These are phyloP conservation scores for Ommatoiulus sabulosus DNA, from an alignment of 2,888 invertebrate species.

Conservation along the genomic window DNA sequence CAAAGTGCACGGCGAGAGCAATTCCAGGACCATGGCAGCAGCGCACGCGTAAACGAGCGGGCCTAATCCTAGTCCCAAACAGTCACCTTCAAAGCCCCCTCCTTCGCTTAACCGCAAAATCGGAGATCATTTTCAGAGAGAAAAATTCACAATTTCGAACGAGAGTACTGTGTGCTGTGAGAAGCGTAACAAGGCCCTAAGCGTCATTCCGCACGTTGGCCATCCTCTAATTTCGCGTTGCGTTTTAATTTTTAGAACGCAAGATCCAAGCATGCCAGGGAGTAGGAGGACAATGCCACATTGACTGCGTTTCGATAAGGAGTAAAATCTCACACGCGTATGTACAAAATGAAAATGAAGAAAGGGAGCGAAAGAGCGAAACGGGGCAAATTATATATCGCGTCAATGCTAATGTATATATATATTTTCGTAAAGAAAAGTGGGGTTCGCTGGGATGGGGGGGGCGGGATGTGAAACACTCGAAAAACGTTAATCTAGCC, in stretches of 20 bases:
- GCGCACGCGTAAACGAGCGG: background rate
- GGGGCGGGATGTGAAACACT: background rate
- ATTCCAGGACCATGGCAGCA: background rate
- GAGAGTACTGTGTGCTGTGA: background rate
- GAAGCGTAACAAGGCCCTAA: background rate
- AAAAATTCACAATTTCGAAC: background rate
- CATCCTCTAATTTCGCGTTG: background rate
- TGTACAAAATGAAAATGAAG: conserved; percentile 36
- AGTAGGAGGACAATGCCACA: background rate
- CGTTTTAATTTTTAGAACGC: background rate
- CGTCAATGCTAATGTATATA: conserved; percentile 10
- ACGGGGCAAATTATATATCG: background rate
- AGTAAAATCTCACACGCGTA: background rate
- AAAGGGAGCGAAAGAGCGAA: background rate
- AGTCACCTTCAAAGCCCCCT: background rate
- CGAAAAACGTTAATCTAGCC: conserved; percentile 82
- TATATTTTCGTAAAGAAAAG: conserved; percentile 35
- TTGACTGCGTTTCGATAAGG: background rate
- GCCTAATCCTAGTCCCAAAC: conserved; percentile 25
- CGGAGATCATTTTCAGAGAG: background rate
- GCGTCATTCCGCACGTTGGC: background rate
- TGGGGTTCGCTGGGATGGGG: background rate
- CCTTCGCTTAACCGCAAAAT: background rate
- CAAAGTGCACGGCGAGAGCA: conserved; percentile 28
- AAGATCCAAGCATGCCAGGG: background rate